phyloP scores from a whole-genome alignment of 2,888 invertebrate species.

The Coleophora deauratella region DNA sequence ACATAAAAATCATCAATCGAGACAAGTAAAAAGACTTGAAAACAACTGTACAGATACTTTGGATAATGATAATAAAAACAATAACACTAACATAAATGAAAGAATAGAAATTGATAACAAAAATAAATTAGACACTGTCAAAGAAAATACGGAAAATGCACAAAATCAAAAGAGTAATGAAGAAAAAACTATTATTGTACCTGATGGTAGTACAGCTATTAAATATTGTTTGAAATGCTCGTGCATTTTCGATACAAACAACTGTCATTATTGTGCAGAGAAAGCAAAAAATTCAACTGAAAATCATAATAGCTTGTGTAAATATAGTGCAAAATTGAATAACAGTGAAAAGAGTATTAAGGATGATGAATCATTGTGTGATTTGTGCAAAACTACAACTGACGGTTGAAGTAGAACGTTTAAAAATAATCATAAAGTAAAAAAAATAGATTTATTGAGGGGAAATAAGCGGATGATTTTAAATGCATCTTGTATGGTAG shows the following conservation, averaged over 20 bases:
- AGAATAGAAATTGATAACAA: not conserved
- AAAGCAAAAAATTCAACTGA: slow-evolving; percentile 1
- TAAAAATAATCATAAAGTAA: too few species aligned
- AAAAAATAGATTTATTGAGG: too few species aligned
- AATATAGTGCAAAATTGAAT: not conserved
- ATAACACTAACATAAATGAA: not conserved
- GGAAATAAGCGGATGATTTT: too few species aligned
- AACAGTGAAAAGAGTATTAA: not conserved
- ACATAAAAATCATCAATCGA: slow-evolving; percentile 20
- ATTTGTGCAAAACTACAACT: too few species aligned
- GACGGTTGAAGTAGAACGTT: too few species aligned
- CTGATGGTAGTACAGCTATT: slow-evolving; percentile 19
- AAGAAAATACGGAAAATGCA: slow-evolving; percentile 12
- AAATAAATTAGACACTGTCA: slow-evolving; percentile 5
- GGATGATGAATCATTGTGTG: not conserved
- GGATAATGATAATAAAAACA: not conserved
- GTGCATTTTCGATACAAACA: slow-evolving; percentile 31
- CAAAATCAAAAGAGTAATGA: slow-evolving; percentile 6
- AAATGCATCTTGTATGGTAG: too few species aligned
- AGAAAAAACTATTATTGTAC: slow-evolving; percentile 21
- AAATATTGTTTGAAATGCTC: slow-evolving; percentile 40
- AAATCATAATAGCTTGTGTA: not conserved
- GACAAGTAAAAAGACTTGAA: not conserved
- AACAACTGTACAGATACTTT: not conserved
- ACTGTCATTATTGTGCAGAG: slow-evolving; percentile 30